Evolutionary conservation across 2,797 vertebrate species (phyloP).

Genomic region (Gambusia yucatana): DNA sequence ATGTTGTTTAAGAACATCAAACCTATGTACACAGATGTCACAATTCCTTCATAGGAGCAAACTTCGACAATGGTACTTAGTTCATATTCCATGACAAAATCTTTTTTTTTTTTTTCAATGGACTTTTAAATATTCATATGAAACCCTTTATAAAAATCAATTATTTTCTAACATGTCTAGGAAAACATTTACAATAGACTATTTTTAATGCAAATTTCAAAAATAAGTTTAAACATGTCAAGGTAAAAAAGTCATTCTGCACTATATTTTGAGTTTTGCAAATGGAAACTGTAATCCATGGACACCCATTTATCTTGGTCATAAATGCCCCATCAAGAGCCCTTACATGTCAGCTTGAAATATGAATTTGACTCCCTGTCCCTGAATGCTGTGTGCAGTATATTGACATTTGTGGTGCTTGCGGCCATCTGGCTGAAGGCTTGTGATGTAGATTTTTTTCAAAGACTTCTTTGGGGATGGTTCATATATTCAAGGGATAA

Average conservation of each 20-base stretch:
- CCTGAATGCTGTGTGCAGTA: conserved; percentile 62
- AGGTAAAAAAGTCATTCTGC: conserved; percentile 33
- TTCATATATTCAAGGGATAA: conserved; percentile 50
- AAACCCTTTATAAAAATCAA: not conserved
- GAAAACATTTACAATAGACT: not conserved
- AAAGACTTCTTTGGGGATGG: conserved; percentile 56
- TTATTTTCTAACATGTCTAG: not conserved
- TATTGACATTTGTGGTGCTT: conserved; percentile 58
- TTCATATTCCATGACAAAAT: not conserved
- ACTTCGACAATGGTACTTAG: not conserved
- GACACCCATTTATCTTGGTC: conserved; percentile 72
- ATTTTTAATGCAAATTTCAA: conserved; percentile 1
- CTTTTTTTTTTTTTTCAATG: not conserved
- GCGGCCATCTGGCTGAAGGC: conserved; percentile 53
- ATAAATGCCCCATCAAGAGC: conserved; percentile 69
- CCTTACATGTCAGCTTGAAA: conserved; percentile 68
- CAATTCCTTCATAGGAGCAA: not conserved
- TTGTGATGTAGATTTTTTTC: conserved; percentile 68
- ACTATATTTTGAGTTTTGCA: conserved; percentile 32
- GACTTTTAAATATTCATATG: not conserved
- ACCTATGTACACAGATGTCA: not conserved
- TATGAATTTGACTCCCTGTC: conserved; percentile 72
- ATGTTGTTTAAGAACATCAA: not conserved
- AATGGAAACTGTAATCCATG: conserved; percentile 52
- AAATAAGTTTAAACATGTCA: conserved; percentile 3